phyloP scores from a whole-genome alignment of 2,797 vertebrate species.

The Xiphorhynchus erythropygius region DNA sequence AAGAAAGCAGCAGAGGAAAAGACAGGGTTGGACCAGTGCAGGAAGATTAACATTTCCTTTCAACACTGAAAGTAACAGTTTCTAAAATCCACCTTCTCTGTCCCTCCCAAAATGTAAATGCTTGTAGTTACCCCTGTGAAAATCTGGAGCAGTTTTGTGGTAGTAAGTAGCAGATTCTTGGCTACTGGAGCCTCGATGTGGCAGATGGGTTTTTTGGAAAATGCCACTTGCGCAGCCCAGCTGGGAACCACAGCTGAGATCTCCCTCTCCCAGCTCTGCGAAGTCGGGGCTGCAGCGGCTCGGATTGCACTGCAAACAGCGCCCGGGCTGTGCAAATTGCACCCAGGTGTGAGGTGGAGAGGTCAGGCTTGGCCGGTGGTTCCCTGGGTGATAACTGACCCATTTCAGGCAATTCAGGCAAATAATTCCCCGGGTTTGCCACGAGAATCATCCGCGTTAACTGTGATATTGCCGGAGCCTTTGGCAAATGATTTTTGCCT shows the following conservation, averaged over 20 bases:
- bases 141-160: slow-evolving; percentile 59
- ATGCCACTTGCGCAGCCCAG: slow-evolving; percentile 58
- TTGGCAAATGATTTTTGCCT: background rate
- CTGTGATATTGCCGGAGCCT: background rate
- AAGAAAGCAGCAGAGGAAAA: background rate
- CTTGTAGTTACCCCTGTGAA: slow-evolving; percentile 48
- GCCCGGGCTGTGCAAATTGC: slow-evolving; percentile 39
- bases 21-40: background rate
- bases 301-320: slow-evolving; percentile 41
- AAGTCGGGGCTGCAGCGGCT: slow-evolving; percentile 38
- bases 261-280: slow-evolving; percentile 37
- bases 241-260: slow-evolving; percentile 70
- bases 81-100: slow-evolving; percentile 54
- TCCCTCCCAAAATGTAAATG: slow-evolving; percentile 66
- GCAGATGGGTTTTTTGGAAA: slow-evolving; percentile 70
- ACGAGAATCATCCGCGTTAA: background rate
- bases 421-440: background rate
- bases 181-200: slow-evolving; percentile 46
- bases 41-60: slow-evolving; percentile 40
- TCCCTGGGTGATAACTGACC: background rate
- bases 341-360: slow-evolving; percentile 49
- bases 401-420: background rate
- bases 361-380: background rate
- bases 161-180: slow-evolving; percentile 69
- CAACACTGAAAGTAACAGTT: slow-evolving; percentile 47